phyloP scores from a whole-genome alignment of 2,888 invertebrate genomes.

The Flexamia atlantica region DNA sequence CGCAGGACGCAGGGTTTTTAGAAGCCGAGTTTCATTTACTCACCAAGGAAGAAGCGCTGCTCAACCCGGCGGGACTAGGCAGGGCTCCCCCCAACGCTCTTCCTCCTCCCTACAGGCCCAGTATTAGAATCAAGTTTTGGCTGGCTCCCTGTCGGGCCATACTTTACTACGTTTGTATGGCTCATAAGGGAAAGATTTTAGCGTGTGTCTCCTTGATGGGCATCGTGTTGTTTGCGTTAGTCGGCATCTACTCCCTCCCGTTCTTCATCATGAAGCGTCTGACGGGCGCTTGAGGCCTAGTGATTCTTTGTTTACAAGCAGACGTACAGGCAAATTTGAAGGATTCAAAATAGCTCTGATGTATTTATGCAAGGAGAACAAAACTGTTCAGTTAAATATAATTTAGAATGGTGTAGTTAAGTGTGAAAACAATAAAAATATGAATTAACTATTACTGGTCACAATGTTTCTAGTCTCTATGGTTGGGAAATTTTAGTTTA shows the following conservation, averaged over 20 bases:
- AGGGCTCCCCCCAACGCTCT: constrained; percentile 81
- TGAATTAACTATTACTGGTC: too few relatives aligned
- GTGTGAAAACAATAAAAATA: too few relatives aligned
- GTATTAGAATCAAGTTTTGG: constrained; percentile 69
- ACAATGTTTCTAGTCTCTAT: too few relatives aligned
- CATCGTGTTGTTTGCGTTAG: constrained; percentile 72
- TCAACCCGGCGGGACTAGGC: constrained; percentile 82
- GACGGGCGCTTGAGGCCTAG: constrained; percentile 72
- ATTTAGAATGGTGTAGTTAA: too few relatives aligned
- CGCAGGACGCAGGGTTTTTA: constrained; percentile 78
- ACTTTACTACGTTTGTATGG: not conserved
- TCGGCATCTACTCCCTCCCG: constrained; percentile 76
- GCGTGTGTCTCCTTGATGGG: constrained; percentile 72
- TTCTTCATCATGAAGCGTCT: constrained; percentile 76
- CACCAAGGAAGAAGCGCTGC: constrained; percentile 78
- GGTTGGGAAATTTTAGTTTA: too few relatives aligned
- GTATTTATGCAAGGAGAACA: too few relatives aligned
- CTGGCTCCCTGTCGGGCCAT: constrained; percentile 36
- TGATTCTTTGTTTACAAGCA: too few relatives aligned
- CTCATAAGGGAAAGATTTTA: constrained; percentile 72
- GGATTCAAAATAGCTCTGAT: too few relatives aligned
- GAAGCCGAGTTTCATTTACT: constrained; percentile 82
- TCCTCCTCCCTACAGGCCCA: constrained; percentile 81
- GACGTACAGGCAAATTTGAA: too few relatives aligned
- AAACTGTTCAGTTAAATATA: too few relatives aligned